Percentiles rank a stretch among this genome's conserved stretches.
These are phyloP conservation scores for Tokudaia tokunoshimensis DNA, from an alignment of 2,797 vertebrate genomes.

Conservation along the genomic window DNA sequence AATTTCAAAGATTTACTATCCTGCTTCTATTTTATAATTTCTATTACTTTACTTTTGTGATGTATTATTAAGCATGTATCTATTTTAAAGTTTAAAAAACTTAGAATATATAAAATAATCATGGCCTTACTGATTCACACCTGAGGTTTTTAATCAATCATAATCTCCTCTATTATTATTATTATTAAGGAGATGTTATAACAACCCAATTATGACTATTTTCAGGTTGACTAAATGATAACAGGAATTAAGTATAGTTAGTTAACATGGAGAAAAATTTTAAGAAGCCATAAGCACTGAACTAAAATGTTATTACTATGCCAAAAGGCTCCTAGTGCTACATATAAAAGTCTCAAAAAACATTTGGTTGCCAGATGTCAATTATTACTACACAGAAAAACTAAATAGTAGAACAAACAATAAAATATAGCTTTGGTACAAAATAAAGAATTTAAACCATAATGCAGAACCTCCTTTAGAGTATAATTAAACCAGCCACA, in stretches of 20 bases:
- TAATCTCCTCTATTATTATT: not conserved
- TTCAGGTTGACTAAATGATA: constrained; percentile 21
- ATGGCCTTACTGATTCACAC: not conserved
- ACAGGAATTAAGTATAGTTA: not conserved
- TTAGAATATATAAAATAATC: not conserved
- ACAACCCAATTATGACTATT: constrained; percentile 47
- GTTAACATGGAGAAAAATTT: not conserved
- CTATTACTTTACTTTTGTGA: constrained; percentile 35
- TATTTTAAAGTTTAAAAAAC: constrained; percentile 38
- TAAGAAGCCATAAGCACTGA: not conserved
- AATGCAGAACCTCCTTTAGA: constrained; percentile 59
- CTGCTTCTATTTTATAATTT: constrained; percentile 46
- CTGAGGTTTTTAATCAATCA: not conserved
- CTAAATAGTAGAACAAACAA: not conserved
- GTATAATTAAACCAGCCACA: not conserved
- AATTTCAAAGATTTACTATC: constrained; percentile 14
- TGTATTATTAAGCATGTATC: not conserved
- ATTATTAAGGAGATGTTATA: constrained; percentile 36
- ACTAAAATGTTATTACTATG: not conserved
- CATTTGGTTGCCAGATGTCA: not conserved
- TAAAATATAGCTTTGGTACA: not conserved
- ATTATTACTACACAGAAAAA: constrained; percentile 45
- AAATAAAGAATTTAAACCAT: constrained; percentile 11
- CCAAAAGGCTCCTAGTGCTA: not conserved
- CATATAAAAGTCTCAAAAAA: not conserved